A percentile compares a stretch with the other conserved stretches of the same genome.
phyloP scores from a whole-genome alignment of 2,113 vertebrate species.

The Opisthocomus hoazin region DNA sequence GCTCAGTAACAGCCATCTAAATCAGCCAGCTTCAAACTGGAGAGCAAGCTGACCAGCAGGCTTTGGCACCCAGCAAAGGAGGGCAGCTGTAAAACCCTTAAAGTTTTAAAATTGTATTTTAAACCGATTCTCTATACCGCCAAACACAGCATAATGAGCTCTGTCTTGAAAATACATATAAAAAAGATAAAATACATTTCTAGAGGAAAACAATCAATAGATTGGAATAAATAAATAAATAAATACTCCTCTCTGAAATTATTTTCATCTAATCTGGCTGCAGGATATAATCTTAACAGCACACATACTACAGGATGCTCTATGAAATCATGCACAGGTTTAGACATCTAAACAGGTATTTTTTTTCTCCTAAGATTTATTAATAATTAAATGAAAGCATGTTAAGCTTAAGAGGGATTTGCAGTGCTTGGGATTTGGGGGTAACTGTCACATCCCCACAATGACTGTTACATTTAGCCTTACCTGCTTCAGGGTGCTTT shows the following conservation, averaged over 20 bases:
- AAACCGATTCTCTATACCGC: background rate
- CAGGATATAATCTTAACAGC: conserved; percentile 34
- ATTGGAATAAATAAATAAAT: conserved; percentile 55
- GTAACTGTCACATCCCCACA: background rate
- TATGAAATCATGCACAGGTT: background rate
- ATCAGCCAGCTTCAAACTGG: background rate
- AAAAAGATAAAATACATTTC: background rate
- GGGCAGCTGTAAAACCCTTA: background rate
- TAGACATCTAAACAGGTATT: background rate
- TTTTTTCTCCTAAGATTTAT: background rate
- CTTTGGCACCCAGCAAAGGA: background rate
- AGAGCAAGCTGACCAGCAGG: background rate
- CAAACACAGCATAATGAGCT: background rate
- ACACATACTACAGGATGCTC: background rate
- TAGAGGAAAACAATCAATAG: conserved; percentile 13
- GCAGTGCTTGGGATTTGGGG: background rate
- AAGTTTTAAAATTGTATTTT: background rate
- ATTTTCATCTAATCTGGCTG: conserved; percentile 51
- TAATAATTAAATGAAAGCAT: conserved; percentile 47
- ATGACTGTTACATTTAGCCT: background rate
- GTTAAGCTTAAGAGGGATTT: conserved; percentile 10
- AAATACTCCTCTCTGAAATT: conserved; percentile 25
- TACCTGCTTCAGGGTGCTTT: background rate
- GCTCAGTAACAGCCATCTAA: background rate
- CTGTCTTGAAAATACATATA: background rate